A percentile compares a stretch with the other conserved stretches of the same genome.
phyloP scores from a whole-genome alignment of 2,888 invertebrate species.

The Eupithecia insigniata region DNA sequence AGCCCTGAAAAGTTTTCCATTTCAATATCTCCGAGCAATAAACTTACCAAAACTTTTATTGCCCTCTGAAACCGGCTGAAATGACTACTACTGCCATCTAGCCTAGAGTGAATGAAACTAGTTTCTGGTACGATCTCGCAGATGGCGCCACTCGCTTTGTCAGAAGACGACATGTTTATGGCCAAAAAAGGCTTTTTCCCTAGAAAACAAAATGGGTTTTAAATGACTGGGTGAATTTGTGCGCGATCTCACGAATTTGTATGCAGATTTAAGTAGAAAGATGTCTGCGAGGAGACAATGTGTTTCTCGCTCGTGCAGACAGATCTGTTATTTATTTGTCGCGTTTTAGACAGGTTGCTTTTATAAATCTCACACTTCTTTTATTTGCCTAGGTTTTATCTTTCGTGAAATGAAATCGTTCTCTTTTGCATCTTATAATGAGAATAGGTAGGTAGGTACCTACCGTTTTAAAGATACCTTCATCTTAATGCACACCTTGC shows the following conservation, averaged over 20 bases:
- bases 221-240: constrained; percentile 81
- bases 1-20: constrained; percentile 27
- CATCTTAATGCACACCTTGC: no score
- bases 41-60: constrained; percentile 33
- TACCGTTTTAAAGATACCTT: not conserved
- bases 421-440: constrained; percentile 46
- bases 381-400: constrained; percentile 49
- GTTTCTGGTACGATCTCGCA: constrained; percentile 52
- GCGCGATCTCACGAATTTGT: constrained; percentile 79
- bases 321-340: constrained; percentile 69
- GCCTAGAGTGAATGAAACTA: constrained; percentile 50
- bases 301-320: constrained; percentile 74
- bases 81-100: constrained; percentile 65
- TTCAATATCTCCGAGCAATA: constrained; percentile 20
- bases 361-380: constrained; percentile 56
- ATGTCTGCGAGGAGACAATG: constrained; percentile 70
- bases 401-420: constrained; percentile 47
- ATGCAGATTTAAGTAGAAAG: constrained; percentile 79
- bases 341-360: constrained; percentile 56
- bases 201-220: constrained; percentile 77
- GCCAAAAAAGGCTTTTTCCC: constrained; percentile 72
- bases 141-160: constrained; percentile 67
- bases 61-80: constrained; percentile 26
- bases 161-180: constrained; percentile 74
- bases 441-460: constrained; percentile 28